Conservation (phyloP, 2,797 vertebrate species). For the Columba guinea region DNA sequence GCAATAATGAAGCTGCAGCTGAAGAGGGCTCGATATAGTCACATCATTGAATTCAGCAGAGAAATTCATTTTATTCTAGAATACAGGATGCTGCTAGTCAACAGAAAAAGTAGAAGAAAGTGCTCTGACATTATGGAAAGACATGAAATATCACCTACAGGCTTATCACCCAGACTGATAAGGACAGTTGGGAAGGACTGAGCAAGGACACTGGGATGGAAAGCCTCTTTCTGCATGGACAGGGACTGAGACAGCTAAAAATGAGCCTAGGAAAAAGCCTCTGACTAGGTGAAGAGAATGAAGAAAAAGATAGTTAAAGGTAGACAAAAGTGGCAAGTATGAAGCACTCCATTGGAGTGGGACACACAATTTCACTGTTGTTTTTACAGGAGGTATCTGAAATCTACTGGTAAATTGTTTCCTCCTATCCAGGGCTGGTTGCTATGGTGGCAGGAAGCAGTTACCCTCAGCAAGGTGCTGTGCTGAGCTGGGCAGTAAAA, state of each 20-base stretch:
- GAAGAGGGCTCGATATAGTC: background rate
- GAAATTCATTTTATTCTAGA: background rate
- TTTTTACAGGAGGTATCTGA: background rate
- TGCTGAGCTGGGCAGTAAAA: background rate
- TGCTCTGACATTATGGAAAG: background rate
- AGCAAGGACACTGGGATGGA: background rate
- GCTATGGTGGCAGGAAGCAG: background rate
- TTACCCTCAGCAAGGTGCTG: background rate
- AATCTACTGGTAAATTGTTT: background rate
- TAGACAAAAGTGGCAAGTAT: background rate
- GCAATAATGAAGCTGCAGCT: background rate
- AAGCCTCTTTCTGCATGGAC: background rate
- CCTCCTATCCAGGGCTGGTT: background rate
- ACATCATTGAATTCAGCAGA: background rate
- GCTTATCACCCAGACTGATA: background rate
- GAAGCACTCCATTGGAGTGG: background rate
- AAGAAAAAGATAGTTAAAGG: background rate
- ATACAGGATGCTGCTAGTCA: background rate
- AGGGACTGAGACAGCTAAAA: background rate
- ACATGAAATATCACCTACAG: background rate
- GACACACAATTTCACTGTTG: background rate
- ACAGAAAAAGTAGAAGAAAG: background rate
- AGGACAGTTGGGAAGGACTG: background rate
- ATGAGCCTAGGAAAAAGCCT: background rate
- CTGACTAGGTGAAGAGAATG: background rate